Evolutionary conservation across 1,140 invertebrate species (phyloP), one percentile per base, ranked within the genome.

Genomic region (Coenobita brevimanus): DNA sequence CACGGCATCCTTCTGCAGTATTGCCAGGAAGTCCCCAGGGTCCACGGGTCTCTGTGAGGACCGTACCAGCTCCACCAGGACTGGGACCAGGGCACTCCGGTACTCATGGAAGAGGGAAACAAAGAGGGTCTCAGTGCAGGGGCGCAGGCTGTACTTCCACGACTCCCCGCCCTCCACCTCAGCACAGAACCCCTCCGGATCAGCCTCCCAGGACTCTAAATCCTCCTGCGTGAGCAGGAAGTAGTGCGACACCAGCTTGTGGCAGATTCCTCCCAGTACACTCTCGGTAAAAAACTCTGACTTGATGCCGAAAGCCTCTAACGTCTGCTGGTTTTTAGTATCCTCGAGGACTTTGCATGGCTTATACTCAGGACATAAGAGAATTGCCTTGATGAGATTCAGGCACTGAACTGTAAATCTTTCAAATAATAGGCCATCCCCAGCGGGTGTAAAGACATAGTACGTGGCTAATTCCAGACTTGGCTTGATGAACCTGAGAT

Each of bases 1-100:
- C 80, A 99, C 95, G n/a, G 97, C 97, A 94, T 99, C 98, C 93
- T 98, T 98, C 33, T 95, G 93, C 81, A 98, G 92, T 91, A 99
- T 96, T 15, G 94, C 94, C 88, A 94, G 94, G 85, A 97, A 92
- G 93, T 98, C 95, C 76, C 94, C 93, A 79, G 95, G 93, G 89
- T 94, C 94, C 91, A 95, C 94, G 90, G 94, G 94, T 67, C 93
- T 93, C 91, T 95, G 94, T 90, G 94, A 94, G 67, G 93, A 93
- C 54, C 94, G 93, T 67, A 97, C 94, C 89, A 97, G 94, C 89
- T 95, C 94, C 24, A 98, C 90, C 3, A 98, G 91, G 76, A 98
- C 95, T 2, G 95, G 94, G 0, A 94, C 94, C 90, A 97, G 93
- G 50, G 95, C 93, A 50, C 94, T 93, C 50, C 95, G 94, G 92